These are phyloP conservation scores for Epistrophella euchroma DNA, from an alignment of 2,888 invertebrate species.

Conservation along the genomic window DNA sequence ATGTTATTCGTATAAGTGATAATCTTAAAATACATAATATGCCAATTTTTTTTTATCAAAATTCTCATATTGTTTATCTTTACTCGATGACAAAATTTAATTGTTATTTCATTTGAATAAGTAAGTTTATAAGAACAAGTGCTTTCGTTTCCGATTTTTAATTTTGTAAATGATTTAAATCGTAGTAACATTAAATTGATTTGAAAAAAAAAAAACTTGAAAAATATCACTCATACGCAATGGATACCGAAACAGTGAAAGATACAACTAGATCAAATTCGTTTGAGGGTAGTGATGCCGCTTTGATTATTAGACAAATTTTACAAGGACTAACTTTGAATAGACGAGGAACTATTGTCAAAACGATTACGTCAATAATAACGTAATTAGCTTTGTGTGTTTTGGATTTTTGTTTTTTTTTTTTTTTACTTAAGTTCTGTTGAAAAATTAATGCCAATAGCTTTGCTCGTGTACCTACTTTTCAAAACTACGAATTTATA, in stretches of 20 bases:
- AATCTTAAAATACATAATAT: constrained; percentile 18
- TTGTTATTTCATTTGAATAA: constrained; percentile 29
- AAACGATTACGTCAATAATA: constrained; percentile 19
- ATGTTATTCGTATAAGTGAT: background rate
- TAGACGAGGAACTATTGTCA: constrained; percentile 6
- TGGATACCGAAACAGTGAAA: constrained; percentile 17
- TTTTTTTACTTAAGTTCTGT: too few relatives aligned
- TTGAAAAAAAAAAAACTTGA: constrained; percentile 19
- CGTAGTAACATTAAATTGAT: background rate
- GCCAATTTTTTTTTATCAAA: constrained; percentile 10
- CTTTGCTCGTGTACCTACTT: too few relatives aligned
- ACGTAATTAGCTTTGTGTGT: constrained; percentile 2
- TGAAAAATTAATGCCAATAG: too few relatives aligned
- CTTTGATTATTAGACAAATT: constrained; percentile 14
- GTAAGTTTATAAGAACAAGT: constrained; percentile 44
- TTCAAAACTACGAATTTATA: too few relatives aligned
- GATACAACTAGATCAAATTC: constrained; percentile 31
- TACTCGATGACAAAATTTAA: background rate
- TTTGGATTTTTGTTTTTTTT: too few relatives aligned
- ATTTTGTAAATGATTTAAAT: constrained; percentile 34
- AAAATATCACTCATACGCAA: constrained; percentile 67
- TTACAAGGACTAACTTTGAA: constrained; percentile 6
- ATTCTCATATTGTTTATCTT: background rate
- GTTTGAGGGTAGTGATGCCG: background rate
- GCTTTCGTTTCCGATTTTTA: constrained; percentile 38